Evolutionary conservation across 35 echinoderm and acorn worm genomes (phyloP), one percentile per base, ranked within the genome.

Genomic region (Ophiothrix spiculata): DNA sequence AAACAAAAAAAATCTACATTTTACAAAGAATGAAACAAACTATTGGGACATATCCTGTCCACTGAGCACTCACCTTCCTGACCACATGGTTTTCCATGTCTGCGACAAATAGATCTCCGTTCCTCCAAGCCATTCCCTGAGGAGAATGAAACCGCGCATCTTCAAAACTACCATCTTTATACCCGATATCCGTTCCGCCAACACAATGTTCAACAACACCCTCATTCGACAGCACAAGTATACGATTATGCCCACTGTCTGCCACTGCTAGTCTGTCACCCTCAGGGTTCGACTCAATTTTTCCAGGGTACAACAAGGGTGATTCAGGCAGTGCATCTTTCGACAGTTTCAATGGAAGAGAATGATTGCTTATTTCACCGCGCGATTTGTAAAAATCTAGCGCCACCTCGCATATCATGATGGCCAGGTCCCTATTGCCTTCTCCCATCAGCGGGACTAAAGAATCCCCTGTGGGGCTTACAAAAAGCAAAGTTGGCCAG

Each of bases 11-110:
- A n/a, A n/a, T n/a, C n/a, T n/a, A n/a, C n/a, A n/a, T n/a, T n/a
- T n/a, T n/a, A n/a, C n/a, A n/a, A n/a, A n/a, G n/a, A n/a, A n/a
- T n/a, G n/a, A n/a, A n/a, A n/a, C n/a, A n/a, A n/a, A n/a, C n/a
- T n/a, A n/a, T n/a, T n/a, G n/a, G n/a, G n/a, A n/a, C n/a, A n/a
- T n/a, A n/a, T n/a, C n/a, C n/a, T n/a, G n/a, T n/a, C n/a, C 95
- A 97, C n/a, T n/a, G n/a, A n/a, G n/a, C n/a, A n/a, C n/a, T 83
- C 81, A 98, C 96, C 92, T 89, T 88, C 41, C 96, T 85, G 36
- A 99, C 94, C 34, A 38, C 86, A 90, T 99, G 96, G 78, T 99
- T 99, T 40, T 99, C 92, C 35, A 92, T 99, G 79, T 99, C 96
- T 28, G 96, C 96, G 16, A 99, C 92, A 84, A 89, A 94, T 10